phyloP scores from a whole-genome alignment of 1,140 invertebrate genomes.

The Babylonia areolata region DNA sequence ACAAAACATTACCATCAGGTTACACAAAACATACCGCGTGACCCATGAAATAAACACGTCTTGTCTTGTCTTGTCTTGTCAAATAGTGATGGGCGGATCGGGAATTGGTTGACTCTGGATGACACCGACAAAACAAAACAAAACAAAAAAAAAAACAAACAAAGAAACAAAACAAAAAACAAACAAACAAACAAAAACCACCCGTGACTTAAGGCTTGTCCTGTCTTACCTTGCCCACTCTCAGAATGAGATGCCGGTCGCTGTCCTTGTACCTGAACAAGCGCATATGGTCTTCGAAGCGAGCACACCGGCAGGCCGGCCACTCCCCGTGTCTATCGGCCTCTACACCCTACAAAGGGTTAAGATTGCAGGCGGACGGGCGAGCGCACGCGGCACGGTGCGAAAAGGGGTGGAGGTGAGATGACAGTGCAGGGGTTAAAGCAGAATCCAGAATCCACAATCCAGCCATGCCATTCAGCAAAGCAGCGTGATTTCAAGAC shows the following conservation, averaged over 20 bases:
- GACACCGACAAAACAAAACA: too few species aligned
- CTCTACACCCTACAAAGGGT: not conserved
- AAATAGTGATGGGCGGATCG: too few species aligned
- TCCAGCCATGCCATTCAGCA: too few species aligned
- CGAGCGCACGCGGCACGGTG: not conserved
- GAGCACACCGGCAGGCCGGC: not conserved
- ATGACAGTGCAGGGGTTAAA: slow-evolving; percentile 4
- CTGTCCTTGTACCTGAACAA: not conserved
- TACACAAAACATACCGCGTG: too few species aligned
- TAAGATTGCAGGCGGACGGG: not conserved
- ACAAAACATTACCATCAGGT: too few species aligned
- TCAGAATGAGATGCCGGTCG: not conserved
- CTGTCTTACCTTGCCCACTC: slow-evolving; percentile 12
- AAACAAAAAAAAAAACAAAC: not conserved
- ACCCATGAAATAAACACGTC: too few species aligned
- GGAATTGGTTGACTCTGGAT: too few species aligned
- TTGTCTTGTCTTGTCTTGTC: too few species aligned
- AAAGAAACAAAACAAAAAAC: not conserved
- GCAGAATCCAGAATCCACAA: too few species aligned
- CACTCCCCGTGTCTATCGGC: not conserved
- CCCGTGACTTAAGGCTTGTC: too few species aligned
- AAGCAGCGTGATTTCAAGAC: too few species aligned
- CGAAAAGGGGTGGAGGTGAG: not conserved
- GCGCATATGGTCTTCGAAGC: slow-evolving; percentile 31
- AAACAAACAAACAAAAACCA: not conserved